Evolutionary conservation across 2,888 invertebrate genomes (phyloP).

Genomic region (Gandaritis pyraliata): DNA sequence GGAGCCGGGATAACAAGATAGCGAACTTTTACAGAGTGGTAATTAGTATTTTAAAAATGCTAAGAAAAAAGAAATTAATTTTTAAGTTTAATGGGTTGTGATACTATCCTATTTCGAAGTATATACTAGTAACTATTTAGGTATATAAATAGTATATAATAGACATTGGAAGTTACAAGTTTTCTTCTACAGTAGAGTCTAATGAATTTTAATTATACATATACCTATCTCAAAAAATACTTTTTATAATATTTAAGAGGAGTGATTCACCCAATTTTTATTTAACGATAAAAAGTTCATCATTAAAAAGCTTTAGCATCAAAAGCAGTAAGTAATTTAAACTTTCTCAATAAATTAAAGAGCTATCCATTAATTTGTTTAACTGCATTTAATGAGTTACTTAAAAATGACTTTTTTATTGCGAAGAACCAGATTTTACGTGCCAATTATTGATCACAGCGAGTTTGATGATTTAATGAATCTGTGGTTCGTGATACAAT

Average conservation of each 20-base stretch:
- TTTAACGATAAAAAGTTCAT: constrained; percentile 5
- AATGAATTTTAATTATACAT: too few species aligned
- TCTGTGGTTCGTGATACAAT: neutral
- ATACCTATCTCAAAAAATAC: too few species aligned
- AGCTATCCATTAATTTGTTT: neutral
- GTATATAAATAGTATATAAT: too few species aligned
- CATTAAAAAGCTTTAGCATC: constrained; percentile 8
- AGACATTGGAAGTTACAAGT: too few species aligned
- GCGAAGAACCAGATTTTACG: neutral
- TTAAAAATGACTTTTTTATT: constrained; percentile 7
- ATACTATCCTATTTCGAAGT: neutral
- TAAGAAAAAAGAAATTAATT: constrained; percentile 6
- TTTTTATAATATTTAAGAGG: too few species aligned
- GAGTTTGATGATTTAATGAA: neutral
- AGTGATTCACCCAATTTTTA: too few species aligned
- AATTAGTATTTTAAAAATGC: constrained; percentile 17
- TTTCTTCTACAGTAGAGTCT: too few species aligned
- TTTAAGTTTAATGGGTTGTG: neutral
- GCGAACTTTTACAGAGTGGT: constrained; percentile 47
- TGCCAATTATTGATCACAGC: constrained; percentile 9
- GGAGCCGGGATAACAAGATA: constrained; percentile 48
- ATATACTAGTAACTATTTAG: too few species aligned
- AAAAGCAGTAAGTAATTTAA: constrained; percentile 12
- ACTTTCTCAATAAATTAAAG: constrained; percentile 16
- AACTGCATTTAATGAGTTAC: constrained; percentile 11